phyloP scores from a whole-genome alignment of 1,140 invertebrate genomes.

The Drosophila malerkotliana region DNA sequence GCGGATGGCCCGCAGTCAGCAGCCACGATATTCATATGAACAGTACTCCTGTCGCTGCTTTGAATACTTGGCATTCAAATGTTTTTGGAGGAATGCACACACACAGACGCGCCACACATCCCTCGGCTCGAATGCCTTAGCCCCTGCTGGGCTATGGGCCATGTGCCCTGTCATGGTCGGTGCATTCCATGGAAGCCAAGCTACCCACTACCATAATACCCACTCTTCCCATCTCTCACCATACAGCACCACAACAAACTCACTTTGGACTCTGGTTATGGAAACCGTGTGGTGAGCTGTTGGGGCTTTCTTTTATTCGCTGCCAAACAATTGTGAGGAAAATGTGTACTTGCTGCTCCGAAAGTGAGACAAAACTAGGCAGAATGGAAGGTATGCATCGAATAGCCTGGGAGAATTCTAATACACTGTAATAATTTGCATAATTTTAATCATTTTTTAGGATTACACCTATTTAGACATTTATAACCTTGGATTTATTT shows the following conservation, averaged over 20 bases:
- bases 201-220: slow-evolving; percentile 17
- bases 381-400: slow-evolving; percentile 35
- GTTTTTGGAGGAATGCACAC: slow-evolving; percentile 54
- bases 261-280: slow-evolving; percentile 42
- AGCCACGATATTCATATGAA: slow-evolving; percentile 18
- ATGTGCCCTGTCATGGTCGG: slow-evolving; percentile 43
- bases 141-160: slow-evolving; percentile 30
- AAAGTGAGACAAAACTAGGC: slow-evolving; percentile 53
- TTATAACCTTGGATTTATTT: no score
- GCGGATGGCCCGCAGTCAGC: neutral
- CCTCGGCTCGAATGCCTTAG: slow-evolving; percentile 33
- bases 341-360: slow-evolving; percentile 59
- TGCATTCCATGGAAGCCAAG: slow-evolving; percentile 46
- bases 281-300: slow-evolving; percentile 18
- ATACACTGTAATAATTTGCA: slow-evolving; percentile 4
- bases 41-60: slow-evolving; percentile 23
- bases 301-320: slow-evolving; percentile 57
- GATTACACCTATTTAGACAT: no score
- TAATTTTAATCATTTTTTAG: no score
- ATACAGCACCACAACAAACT: slow-evolving; percentile 19
- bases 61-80: slow-evolving; percentile 55
- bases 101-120: slow-evolving; percentile 32
- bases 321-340: slow-evolving; percentile 62
- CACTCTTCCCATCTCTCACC: neutral
- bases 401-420: neutral